A percentile compares a stretch with the other conserved stretches of the same genome.
Conservation (phyloP, 2,888 invertebrate species). For the Timema cristinae region DNA sequence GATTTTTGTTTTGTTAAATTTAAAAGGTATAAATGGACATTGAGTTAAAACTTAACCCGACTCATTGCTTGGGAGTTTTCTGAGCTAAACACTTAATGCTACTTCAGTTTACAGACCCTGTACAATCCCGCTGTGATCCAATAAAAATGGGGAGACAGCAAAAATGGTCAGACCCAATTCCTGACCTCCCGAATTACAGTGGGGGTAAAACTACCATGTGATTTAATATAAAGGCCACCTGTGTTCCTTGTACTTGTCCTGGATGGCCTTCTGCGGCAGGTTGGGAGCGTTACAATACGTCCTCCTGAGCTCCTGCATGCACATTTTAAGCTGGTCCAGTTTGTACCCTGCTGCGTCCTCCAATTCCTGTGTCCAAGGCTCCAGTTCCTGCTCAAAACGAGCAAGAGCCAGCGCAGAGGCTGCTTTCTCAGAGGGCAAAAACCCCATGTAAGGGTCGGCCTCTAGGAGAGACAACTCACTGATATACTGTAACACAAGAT, state of each 20-base stretch:
- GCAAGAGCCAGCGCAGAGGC: conserved; percentile 78
- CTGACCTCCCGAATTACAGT: no score
- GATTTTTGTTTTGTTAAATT: no score
- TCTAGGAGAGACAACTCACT: conserved; percentile 82
- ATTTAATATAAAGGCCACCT: conserved; percentile 12
- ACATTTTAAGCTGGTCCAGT: conserved; percentile 59
- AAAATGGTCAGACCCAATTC: no score
- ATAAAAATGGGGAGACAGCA: no score
- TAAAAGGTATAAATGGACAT: no score
- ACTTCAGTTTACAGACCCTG: no score
- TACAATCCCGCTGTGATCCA: no score
- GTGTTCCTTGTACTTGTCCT: conserved; percentile 75
- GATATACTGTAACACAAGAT: conserved; percentile 61
- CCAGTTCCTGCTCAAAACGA: conserved; percentile 61
- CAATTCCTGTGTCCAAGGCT: conserved; percentile 65
- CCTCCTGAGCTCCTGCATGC: conserved; percentile 63
- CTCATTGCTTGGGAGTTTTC: no score
- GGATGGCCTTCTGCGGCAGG: conserved; percentile 76
- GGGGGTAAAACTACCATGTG: no score
- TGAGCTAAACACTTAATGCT: no score
- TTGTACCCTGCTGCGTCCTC: conserved; percentile 64
- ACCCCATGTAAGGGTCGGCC: conserved; percentile 80
- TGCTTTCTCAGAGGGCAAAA: conserved; percentile 76
- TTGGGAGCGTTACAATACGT: conserved; percentile 64
- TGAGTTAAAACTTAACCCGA: no score